A percentile compares a stretch with the other conserved stretches of the same genome.
phyloP scores from a whole-genome alignment of 1,140 invertebrate species.

The Halesus radiatus region DNA sequence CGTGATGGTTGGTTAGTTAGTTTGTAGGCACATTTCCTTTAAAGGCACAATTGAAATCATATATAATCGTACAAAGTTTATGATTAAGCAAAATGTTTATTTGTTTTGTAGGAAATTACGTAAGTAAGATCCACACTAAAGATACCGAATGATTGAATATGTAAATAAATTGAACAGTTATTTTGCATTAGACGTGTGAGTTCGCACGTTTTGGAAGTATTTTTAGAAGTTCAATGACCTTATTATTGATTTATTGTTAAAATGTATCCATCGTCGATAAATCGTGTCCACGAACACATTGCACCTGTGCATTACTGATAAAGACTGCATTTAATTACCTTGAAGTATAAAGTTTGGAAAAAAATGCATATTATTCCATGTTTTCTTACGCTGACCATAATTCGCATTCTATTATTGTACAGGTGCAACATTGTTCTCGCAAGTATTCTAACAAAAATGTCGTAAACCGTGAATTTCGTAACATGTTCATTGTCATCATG shows the following conservation, averaged over 20 bases:
- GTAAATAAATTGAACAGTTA: too few species aligned
- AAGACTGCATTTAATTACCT: not conserved
- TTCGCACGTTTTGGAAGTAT: too few species aligned
- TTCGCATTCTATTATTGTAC: constrained; percentile 45
- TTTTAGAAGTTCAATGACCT: too few species aligned
- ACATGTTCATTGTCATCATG: constrained; percentile 36
- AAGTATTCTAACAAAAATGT: constrained; percentile 46
- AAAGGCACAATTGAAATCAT: too few species aligned
- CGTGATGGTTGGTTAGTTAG: too few species aligned
- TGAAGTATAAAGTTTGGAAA: constrained; percentile 7
- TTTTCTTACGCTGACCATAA: constrained; percentile 34
- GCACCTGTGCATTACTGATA: not conserved
- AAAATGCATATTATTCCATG: constrained; percentile 43
- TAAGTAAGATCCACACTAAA: too few species aligned
- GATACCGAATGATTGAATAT: too few species aligned
- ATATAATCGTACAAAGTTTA: too few species aligned
- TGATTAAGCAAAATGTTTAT: too few species aligned
- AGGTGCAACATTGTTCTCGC: constrained; percentile 30
- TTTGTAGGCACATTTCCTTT: too few species aligned
- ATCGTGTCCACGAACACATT: not conserved
- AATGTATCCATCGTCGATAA: not conserved
- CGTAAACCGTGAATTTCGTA: constrained; percentile 34
- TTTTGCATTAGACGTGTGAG: too few species aligned
- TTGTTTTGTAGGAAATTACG: too few species aligned
- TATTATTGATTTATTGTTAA: not conserved